Conservation (phyloP, 1,140 invertebrate genomes). For the Drosophila bifasciata region DNA sequence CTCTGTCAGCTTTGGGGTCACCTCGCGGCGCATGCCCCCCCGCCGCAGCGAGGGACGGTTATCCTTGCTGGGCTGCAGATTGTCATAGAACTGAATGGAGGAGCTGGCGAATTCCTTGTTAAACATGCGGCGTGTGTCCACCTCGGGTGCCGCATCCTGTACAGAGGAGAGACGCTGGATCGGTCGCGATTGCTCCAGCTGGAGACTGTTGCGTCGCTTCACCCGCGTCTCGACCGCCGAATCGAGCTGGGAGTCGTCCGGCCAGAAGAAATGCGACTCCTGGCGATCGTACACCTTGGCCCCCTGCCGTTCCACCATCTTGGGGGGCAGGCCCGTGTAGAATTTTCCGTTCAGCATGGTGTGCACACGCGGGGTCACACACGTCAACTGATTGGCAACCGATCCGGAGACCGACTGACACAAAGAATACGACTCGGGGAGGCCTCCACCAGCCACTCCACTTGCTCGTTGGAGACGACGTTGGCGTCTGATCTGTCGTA, state of each 20-base stretch:
- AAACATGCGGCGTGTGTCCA: slow-evolving; percentile 70
- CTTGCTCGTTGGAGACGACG: slow-evolving; percentile 20
- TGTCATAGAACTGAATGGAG: slow-evolving; percentile 79
- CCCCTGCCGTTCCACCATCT: slow-evolving; percentile 70
- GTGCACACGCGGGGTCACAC: slow-evolving; percentile 12
- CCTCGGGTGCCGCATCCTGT: slow-evolving; percentile 31
- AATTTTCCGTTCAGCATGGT: slow-evolving; percentile 80
- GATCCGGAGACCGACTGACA: slow-evolving; percentile 59
- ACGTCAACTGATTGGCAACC: slow-evolving; percentile 32
- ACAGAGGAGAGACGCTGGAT: slow-evolving; percentile 4
- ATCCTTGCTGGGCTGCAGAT: slow-evolving; percentile 53
- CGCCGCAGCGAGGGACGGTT: slow-evolving; percentile 15
- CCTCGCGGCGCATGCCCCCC: slow-evolving; percentile 38
- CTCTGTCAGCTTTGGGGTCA: slow-evolving; percentile 72
- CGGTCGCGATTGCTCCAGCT: slow-evolving; percentile 21
- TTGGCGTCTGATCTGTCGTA: slow-evolving; percentile 56
- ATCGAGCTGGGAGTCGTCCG: slow-evolving; percentile 68
- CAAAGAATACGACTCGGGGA: slow-evolving; percentile 54
- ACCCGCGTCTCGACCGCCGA: slow-evolving; percentile 64
- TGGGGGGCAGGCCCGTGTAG: slow-evolving; percentile 78
- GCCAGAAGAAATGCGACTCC: slow-evolving; percentile 81
- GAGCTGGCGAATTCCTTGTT: slow-evolving; percentile 81
- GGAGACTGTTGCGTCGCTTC: slow-evolving; percentile 66
- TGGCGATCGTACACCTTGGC: slow-evolving; percentile 57
- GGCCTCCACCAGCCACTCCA: slow-evolving; percentile 12